These are phyloP conservation scores for Macrotus californicus DNA, from an alignment of 2,113 vertebrate genomes.

Conservation along the genomic window DNA sequence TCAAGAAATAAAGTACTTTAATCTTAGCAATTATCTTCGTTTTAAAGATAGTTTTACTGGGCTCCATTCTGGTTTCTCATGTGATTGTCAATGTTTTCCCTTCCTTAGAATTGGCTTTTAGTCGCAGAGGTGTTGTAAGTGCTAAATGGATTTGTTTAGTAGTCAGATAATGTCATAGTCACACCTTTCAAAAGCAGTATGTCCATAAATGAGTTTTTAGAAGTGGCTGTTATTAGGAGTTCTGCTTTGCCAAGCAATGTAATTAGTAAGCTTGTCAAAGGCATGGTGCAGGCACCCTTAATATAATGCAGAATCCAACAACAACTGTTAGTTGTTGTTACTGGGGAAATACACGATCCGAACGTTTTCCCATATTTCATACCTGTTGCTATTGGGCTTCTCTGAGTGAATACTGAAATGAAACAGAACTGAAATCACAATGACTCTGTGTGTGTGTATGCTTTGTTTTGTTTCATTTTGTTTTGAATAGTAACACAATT, in stretches of 20 bases:
- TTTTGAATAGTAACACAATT: conserved; percentile 57
- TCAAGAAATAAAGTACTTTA: conserved; percentile 19
- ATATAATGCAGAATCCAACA: not conserved
- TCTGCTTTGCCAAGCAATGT: not conserved
- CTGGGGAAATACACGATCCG: conserved; percentile 2
- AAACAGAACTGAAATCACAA: not conserved
- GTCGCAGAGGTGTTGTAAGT: conserved; percentile 44
- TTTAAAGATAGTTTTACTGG: conserved; percentile 48
- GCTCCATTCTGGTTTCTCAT: not conserved
- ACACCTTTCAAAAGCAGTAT: conserved; percentile 60
- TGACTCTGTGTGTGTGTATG: not conserved
- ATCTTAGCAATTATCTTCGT: conserved; percentile 24
- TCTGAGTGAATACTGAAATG: conserved; percentile 24
- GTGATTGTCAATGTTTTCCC: not conserved
- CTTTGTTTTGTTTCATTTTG: not conserved
- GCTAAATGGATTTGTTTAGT: conserved; percentile 73
- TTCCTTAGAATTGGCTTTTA: conserved; percentile 9
- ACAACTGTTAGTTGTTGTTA: conserved; percentile 23
- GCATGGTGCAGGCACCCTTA: not conserved
- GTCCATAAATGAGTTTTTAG: conserved; percentile 52
- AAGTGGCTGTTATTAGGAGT: conserved; percentile 19
- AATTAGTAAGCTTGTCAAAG: conserved; percentile 35
- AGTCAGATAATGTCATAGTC: conserved; percentile 44
- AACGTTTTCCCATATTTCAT: conserved; percentile 23
- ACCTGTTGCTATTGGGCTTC: conserved; percentile 31